A percentile compares a stretch with the other conserved stretches of the same genome.
These are phyloP conservation scores for Trichogramma dendrolimi DNA, from an alignment of 2,888 invertebrate species.

Conservation along the genomic window DNA sequence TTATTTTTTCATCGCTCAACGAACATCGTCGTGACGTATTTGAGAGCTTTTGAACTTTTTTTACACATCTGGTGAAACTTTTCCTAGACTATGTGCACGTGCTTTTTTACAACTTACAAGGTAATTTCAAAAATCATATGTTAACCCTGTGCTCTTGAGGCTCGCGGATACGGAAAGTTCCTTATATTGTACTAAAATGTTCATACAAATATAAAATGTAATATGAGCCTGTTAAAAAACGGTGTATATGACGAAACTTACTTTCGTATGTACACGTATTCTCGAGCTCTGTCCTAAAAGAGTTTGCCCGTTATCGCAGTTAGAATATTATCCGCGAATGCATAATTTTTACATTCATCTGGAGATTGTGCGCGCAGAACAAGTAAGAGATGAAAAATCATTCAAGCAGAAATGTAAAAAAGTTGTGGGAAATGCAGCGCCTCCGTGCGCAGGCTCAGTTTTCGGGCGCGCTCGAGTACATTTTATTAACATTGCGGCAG, in stretches of 20 bases:
- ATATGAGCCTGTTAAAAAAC: slow-evolving; percentile 43
- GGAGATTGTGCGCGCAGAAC: too few relatives aligned
- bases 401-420: too few relatives aligned
- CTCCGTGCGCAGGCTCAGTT: too few relatives aligned
- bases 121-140: background rate
- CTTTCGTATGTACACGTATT: background rate
- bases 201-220: slow-evolving; percentile 34
- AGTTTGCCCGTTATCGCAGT: too few relatives aligned
- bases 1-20: too few relatives aligned
- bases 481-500: too few relatives aligned
- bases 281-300: slow-evolving; percentile 17
- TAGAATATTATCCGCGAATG: too few relatives aligned
- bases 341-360: too few relatives aligned
- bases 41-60: slow-evolving; percentile 46
- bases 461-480: too few relatives aligned
- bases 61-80: slow-evolving; percentile 17
- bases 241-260: slow-evolving; percentile 34
- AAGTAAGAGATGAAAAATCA: too few relatives aligned
- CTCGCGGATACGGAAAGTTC: background rate
- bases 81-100: slow-evolving; percentile 4
- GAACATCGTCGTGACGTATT: slow-evolving; percentile 9
- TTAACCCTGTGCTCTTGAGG: background rate
- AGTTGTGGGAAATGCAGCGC: too few relatives aligned
- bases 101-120: background rate
- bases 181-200: too few relatives aligned